Evolutionary conservation across 2,113 vertebrate genomes (phyloP).

Genomic region (Gambusia holbrooki): DNA sequence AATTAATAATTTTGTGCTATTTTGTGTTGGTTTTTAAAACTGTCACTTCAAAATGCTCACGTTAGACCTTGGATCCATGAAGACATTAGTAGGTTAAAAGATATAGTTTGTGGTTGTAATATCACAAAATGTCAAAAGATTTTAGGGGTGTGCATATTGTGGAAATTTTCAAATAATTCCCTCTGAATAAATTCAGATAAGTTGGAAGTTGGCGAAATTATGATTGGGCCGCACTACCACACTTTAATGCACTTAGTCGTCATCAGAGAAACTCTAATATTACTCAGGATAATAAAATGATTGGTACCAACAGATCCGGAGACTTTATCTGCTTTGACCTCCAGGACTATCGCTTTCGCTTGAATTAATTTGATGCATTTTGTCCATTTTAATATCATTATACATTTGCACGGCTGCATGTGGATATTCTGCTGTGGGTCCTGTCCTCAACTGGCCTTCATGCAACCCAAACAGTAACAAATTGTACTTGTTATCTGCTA

Average conservation of each 20-base stretch:
- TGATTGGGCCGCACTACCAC: slow-evolving; percentile 4
- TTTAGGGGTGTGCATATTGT: neutral
- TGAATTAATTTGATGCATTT: slow-evolving; percentile 49
- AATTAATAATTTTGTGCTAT: neutral
- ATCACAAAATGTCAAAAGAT: neutral
- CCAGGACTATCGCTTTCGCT: slow-evolving; percentile 48
- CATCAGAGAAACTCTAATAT: slow-evolving; percentile 3
- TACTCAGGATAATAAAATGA: slow-evolving; percentile 31
- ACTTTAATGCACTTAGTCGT: slow-evolving; percentile 4
- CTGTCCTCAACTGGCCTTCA: slow-evolving; percentile 9
- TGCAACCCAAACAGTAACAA: slow-evolving; percentile 5
- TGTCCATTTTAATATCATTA: slow-evolving; percentile 13
- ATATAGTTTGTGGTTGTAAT: neutral
- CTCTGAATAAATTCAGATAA: slow-evolving; percentile 23
- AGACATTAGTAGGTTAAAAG: neutral
- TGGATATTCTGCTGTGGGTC: slow-evolving; percentile 6
- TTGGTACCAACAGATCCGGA: slow-evolving; percentile 15
- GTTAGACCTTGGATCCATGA: too few species aligned
- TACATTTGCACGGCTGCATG: slow-evolving; percentile 9
- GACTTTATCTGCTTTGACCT: slow-evolving; percentile 27
- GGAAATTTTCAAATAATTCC: slow-evolving; percentile 5
- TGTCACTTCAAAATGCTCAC: too few species aligned
- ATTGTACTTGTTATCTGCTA: slow-evolving; percentile 19
- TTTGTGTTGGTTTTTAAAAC: neutral
- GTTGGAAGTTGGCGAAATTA: slow-evolving; percentile 17